A percentile compares a stretch with the other conserved stretches of the same genome.
These are phyloP conservation scores for Podarcis raffonei DNA, from an alignment of 2,113 vertebrate species.

Conservation along the genomic window DNA sequence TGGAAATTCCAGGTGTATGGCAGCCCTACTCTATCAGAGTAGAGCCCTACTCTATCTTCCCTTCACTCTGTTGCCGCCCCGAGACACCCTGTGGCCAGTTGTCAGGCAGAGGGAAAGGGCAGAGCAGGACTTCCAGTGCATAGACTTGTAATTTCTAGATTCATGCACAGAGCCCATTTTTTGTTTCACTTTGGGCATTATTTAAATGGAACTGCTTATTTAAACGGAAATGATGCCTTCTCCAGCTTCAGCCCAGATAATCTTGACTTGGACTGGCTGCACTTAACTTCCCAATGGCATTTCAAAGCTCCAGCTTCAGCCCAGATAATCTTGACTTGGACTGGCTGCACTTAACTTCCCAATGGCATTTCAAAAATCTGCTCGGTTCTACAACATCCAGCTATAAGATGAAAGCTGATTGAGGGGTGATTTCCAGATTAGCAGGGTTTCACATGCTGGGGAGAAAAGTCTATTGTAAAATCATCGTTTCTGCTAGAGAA, in stretches of 20 bases:
- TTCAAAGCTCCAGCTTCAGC: neutral
- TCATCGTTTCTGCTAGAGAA: neutral
- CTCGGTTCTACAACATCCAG: neutral
- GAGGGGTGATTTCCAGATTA: neutral
- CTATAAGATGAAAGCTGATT: fast-evolving
- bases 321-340: neutral
- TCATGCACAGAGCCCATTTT: too few species aligned
- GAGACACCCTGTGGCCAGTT: too few species aligned
- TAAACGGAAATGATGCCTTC: too few species aligned
- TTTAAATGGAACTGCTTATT: too few species aligned
- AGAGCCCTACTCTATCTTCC: too few species aligned
- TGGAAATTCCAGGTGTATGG: too few species aligned
- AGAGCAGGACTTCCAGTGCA: too few species aligned
- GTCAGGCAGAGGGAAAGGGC: too few species aligned
- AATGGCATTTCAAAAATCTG: neutral
- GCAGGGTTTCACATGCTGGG: neutral
- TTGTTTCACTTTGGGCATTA: too few species aligned
- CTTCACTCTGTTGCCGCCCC: too few species aligned
- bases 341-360: neutral
- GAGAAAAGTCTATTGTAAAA: neutral
- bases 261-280: neutral
- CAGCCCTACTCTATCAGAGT: too few species aligned
- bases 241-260: neutral
- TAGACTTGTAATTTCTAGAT: too few species aligned
- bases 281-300: constrained; percentile 2